Conservation (phyloP, 2,797 vertebrate species). For the Mareca penelope region DNA sequence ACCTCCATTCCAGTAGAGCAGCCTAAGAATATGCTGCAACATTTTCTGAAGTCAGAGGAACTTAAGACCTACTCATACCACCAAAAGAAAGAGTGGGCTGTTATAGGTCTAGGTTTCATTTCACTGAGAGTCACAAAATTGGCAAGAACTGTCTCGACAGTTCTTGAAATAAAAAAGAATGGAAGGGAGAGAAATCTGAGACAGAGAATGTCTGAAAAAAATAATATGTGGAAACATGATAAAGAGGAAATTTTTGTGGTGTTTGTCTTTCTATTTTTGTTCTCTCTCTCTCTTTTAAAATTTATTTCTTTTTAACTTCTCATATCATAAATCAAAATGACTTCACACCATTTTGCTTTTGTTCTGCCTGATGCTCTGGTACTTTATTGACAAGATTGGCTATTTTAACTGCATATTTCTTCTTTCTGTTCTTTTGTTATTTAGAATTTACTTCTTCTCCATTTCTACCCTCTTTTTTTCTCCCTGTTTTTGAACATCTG, state of each 20-base stretch:
- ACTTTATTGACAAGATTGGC: neutral
- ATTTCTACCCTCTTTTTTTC: neutral
- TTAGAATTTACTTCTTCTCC: neutral
- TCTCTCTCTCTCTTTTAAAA: neutral
- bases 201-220: neutral
- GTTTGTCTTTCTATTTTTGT: neutral
- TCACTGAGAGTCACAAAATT: neutral
- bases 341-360: neutral
- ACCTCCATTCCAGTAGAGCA: rapidly evolving
- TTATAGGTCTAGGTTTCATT: neutral
- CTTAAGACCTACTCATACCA: neutral
- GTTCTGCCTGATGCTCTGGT: neutral
- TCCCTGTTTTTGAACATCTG: rapidly evolving
- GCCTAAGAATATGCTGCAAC: neutral
- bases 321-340: constrained; percentile 20
- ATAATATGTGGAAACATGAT: neutral
- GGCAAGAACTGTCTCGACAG: neutral
- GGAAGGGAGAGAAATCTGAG: neutral
- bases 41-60: neutral
- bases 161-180: constrained; percentile 37
- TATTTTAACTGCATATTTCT: neutral
- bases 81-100: neutral
- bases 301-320: neutral
- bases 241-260: constrained; percentile 12
- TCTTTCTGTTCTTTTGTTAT: neutral